A percentile compares a stretch with the other conserved stretches of the same genome.
phyloP scores from a whole-genome alignment of 1,140 invertebrate species.

The Trachymyrmex septentrionalis region DNA sequence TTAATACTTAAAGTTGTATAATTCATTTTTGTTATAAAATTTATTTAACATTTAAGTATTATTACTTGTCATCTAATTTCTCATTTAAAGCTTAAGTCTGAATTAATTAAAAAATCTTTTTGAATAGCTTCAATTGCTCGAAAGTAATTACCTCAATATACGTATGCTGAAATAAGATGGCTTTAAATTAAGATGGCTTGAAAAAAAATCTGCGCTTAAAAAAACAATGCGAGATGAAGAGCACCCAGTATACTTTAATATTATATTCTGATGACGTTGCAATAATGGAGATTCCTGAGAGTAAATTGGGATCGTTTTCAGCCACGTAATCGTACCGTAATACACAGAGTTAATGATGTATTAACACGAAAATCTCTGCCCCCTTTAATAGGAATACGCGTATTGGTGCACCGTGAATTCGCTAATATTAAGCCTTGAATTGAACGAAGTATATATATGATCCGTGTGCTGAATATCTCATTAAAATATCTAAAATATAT shows the following conservation, averaged over 20 bases:
- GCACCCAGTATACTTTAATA: slow-evolving; percentile 24
- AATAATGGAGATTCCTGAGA: slow-evolving; percentile 37
- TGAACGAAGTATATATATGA: neutral
- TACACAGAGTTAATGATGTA: slow-evolving; percentile 38
- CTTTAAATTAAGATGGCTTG: neutral
- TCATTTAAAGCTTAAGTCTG: neutral
- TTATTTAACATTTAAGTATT: neutral
- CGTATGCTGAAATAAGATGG: neutral
- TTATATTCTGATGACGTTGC: slow-evolving; percentile 43
- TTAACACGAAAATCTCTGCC: slow-evolving; percentile 49
- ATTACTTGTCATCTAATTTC: neutral
- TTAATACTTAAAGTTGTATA: neutral
- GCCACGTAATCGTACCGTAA: slow-evolving; percentile 45
- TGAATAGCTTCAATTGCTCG: neutral
- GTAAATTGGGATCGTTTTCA: slow-evolving; percentile 50
- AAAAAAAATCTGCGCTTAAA: slow-evolving; percentile 16
- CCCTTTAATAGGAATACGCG: slow-evolving; percentile 11
- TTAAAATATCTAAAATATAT: neutral
- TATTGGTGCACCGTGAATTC: neutral
- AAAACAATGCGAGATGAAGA: slow-evolving; percentile 19
- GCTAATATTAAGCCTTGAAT: neutral
- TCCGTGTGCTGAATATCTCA: neutral
- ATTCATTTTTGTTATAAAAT: neutral
- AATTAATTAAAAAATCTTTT: neutral
- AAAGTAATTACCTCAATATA: slow-evolving; percentile 15